Conservation (phyloP, 2,888 invertebrate species). For the Cerceris rybyensis region DNA sequence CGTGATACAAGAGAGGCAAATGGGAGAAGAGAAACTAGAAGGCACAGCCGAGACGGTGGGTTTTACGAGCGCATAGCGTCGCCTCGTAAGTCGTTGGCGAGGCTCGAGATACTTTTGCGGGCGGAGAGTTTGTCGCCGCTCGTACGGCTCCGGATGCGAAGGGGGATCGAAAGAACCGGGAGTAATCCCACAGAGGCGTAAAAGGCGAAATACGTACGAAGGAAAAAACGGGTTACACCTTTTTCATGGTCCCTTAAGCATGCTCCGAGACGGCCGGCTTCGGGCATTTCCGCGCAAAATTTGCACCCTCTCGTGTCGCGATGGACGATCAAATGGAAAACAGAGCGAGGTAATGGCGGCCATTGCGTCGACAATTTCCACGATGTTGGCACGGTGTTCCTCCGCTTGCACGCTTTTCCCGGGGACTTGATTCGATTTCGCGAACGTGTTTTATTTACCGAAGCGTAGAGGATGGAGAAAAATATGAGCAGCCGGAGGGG, state of each 20-base stretch:
- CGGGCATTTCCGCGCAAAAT: constrained; percentile 30
- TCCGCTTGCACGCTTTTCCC: not conserved
- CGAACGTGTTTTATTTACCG: not conserved
- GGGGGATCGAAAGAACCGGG: constrained; percentile 28
- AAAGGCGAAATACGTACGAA: constrained; percentile 38
- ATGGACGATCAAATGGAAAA: constrained; percentile 27
- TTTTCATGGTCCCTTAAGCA: constrained; percentile 54
- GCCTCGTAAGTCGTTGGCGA: constrained; percentile 54
- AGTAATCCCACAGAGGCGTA: constrained; percentile 45
- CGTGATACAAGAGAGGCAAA: constrained; percentile 22
- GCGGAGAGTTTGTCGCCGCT: constrained; percentile 49
- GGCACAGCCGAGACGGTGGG: constrained; percentile 19
- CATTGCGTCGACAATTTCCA: constrained; percentile 34
- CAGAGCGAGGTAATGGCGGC: constrained; percentile 15
- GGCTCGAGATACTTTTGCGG: constrained; percentile 53
- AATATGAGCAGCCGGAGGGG: not conserved
- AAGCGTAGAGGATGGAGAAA: not conserved
- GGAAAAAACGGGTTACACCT: constrained; percentile 44
- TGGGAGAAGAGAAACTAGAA: not conserved
- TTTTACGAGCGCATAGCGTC: constrained; percentile 59
- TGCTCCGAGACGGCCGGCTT: constrained; percentile 7
- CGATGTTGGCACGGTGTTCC: not conserved
- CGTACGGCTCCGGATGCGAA: constrained; percentile 22
- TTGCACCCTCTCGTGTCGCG: constrained; percentile 24
- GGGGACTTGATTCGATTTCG: not conserved